Base-by-base conservation (phyloP, 2,797 vertebrate genomes). In the Acanthiza pusilla region DNA sequence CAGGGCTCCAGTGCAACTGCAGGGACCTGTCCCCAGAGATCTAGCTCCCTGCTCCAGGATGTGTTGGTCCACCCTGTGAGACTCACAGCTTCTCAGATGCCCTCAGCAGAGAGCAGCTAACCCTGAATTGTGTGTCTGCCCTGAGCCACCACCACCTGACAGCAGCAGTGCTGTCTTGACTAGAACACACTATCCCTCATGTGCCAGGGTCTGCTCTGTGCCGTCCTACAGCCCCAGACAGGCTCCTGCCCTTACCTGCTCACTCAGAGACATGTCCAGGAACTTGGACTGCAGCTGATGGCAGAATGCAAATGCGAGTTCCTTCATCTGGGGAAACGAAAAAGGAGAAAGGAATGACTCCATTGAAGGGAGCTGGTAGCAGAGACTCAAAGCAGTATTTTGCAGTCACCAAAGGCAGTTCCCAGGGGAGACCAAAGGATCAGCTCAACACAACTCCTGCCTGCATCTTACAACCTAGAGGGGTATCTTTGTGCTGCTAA, bases 261-360 rank as follows among this genome's bases (percentile, higher is more conserved):
- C 99, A 85, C 99, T 99, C 61, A 99, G 98, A 11, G 98, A 95
- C 1, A 95, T 54, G 93, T 99, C 99, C 72, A 99, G 96, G 96
- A 98, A 99, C 97, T 98, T 99, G 42, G 99, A 99, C 95, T 99
- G 98, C 62, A 99, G 98, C 91, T 99, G 99, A 93, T 98, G 98
- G 96, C 98, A 99, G 91, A 99, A 99, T 1, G 98, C 98, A 72
- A 99, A 97, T 1, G 97, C 97, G 16, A 99, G 92, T 96, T 99
- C 99, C 96, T 98, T 99, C 98, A 99, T 98, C 99, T 99, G 96
- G 54, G 74, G 91, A 96, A 61, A 94, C 0, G 1, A 77, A 94
- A 96, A 58, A 58, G 8, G 8, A 70, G 16, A 53, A 61, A 32
- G 29, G 25, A 84, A 76, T 80, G 10, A 51, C 9, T 76, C 29